These are phyloP conservation scores for Mythimna ferrago DNA, from an alignment of 2,888 invertebrate species.

Conservation along the genomic window DNA sequence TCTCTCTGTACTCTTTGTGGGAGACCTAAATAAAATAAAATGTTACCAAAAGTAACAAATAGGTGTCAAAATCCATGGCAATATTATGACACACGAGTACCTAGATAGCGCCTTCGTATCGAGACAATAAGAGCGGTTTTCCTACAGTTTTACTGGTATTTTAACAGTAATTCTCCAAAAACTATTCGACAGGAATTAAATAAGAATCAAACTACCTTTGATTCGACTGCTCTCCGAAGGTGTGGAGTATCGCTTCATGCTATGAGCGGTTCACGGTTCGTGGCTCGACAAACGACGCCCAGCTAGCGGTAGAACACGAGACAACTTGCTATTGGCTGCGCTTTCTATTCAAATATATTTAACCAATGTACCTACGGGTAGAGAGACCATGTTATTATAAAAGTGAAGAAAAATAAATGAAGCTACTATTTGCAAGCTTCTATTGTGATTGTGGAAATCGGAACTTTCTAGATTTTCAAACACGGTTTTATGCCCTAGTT, in stretches of 20 bases:
- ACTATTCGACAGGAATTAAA: conserved; percentile 7
- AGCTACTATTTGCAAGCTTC: not conserved
- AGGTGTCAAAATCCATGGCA: too few species aligned
- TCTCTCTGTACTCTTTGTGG: too few species aligned
- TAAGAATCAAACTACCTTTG: not conserved
- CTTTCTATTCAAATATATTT: conserved; percentile 70
- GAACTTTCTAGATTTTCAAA: not conserved
- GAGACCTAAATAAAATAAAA: too few species aligned
- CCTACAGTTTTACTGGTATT: too few species aligned
- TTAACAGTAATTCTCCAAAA: not conserved
- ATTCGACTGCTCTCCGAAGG: conserved; percentile 3
- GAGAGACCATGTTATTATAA: conserved; percentile 25
- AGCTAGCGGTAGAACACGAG: conserved; percentile 45
- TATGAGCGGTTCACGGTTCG: conserved; percentile 19
- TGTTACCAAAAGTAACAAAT: too few species aligned
- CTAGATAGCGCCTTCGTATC: too few species aligned
- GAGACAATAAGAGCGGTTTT: too few species aligned
- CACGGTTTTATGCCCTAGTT: fast-evolving
- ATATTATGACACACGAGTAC: too few species aligned
- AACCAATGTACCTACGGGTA: conserved; percentile 49
- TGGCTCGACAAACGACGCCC: conserved; percentile 34
- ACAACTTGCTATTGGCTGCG: conserved; percentile 69
- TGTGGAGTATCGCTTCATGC: not conserved
- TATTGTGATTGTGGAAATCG: not conserved
- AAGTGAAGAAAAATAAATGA: not conserved